These are phyloP conservation scores for Sthenelais limicola DNA, from an alignment of 2,888 invertebrate genomes.

Conservation along the genomic window DNA sequence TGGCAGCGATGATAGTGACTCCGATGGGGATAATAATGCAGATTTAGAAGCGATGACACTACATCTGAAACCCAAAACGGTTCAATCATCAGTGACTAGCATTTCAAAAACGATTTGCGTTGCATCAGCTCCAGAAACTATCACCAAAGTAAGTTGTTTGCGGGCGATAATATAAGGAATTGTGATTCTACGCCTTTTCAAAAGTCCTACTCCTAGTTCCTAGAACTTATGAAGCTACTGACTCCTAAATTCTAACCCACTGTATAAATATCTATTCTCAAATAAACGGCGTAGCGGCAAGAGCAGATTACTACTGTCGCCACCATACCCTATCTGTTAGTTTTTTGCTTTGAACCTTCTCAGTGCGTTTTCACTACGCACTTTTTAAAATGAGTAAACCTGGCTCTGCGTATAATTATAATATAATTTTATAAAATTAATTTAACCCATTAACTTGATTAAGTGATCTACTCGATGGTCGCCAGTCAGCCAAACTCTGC, in stretches of 20 bases:
- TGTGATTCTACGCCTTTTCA: neutral
- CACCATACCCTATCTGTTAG: no score
- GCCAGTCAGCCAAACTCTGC: no score
- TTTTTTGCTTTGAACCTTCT: no score
- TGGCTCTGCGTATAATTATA: no score
- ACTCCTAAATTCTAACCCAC: no score
- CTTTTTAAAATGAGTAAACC: no score
- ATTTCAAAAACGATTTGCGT: slow-evolving; percentile 71
- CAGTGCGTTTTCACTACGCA: no score
- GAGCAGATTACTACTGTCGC: no score
- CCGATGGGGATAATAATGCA: slow-evolving; percentile 73
- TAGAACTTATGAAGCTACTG: no score
- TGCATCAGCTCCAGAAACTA: slow-evolving; percentile 87
- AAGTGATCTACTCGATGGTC: neutral
- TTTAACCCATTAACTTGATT: neutral
- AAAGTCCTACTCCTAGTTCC: neutral
- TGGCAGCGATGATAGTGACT: slow-evolving; percentile 82
- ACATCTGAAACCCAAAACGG: slow-evolving; percentile 62
- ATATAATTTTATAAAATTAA: no score
- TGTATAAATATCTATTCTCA: no score
- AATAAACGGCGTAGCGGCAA: no score
- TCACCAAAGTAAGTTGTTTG: slow-evolving; percentile 78
- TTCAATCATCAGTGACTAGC: slow-evolving; percentile 49
- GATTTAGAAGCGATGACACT: slow-evolving; percentile 56
- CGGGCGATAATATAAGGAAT: slow-evolving; percentile 13